phyloP scores from a whole-genome alignment of 1,140 invertebrate species.

The Heterodera schachtii region DNA sequence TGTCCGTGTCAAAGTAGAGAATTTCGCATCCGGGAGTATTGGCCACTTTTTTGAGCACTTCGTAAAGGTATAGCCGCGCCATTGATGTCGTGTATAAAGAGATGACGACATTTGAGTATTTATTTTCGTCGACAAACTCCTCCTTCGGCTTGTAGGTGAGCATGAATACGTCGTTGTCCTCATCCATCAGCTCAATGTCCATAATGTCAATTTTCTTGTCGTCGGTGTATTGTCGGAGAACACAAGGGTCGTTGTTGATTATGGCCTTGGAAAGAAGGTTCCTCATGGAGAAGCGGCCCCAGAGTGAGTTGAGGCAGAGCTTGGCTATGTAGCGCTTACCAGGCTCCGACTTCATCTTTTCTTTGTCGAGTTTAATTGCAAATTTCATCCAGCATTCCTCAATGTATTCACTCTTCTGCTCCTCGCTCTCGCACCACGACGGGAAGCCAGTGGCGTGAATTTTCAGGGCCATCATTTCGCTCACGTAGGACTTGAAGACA shows the following conservation, averaged over 20 bases:
- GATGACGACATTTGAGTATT: not conserved
- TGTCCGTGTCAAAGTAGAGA: not conserved
- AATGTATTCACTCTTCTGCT: constrained; percentile 1
- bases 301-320: constrained; percentile 6
- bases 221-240: not conserved
- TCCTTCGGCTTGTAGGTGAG: constrained; percentile 2
- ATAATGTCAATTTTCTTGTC: constrained; percentile 8
- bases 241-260: not conserved
- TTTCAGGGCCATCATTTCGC: constrained; percentile 7
- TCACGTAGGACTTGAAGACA: constrained; percentile 1
- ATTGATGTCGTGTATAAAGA: not conserved
- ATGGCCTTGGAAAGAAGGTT: not conserved
- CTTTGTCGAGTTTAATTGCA: not conserved
- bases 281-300: constrained; percentile 1
- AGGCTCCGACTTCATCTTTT: not conserved
- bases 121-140: constrained; percentile 6
- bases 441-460: constrained; percentile 15
- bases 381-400: not conserved
- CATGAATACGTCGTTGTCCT: not conserved
- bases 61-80: not conserved
- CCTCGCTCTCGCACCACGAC: too few relatives aligned
- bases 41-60: not conserved
- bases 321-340: constrained; percentile 7
- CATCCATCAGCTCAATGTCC: not conserved
- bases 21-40: too few relatives aligned